These are phyloP conservation scores for Melangyna quadrimaculata DNA, from an alignment of 2,888 invertebrate species.

Conservation along the genomic window DNA sequence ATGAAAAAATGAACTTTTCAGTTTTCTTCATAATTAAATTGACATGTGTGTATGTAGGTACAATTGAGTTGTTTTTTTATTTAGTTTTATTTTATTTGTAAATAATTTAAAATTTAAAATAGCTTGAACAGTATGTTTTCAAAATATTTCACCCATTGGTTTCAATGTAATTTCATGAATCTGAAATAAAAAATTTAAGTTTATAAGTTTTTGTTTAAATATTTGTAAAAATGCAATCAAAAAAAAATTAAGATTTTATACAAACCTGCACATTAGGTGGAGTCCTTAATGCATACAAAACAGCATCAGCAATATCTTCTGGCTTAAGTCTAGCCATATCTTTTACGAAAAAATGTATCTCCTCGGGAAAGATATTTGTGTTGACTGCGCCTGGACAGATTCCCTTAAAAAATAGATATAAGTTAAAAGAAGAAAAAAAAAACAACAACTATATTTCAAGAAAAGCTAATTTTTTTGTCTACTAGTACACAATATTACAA, in stretches of 20 bases:
- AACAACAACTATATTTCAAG: too few relatives aligned
- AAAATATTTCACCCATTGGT: constrained; percentile 79
- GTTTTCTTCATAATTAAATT: too few relatives aligned
- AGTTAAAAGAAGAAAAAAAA: neutral
- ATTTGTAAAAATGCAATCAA: too few relatives aligned
- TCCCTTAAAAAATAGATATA: constrained; percentile 72
- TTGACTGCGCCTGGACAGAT: constrained; percentile 80
- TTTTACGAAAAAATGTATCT: constrained; percentile 78
- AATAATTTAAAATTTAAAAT: neutral
- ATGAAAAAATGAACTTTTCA: too few relatives aligned
- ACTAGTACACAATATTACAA: too few relatives aligned
- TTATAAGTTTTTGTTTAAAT: neutral
- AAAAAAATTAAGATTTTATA: too few relatives aligned
- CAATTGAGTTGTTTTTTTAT: neutral
- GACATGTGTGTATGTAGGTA: too few relatives aligned
- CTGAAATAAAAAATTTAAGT: constrained; percentile 73
- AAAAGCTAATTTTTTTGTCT: neutral
- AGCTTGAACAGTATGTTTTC: neutral
- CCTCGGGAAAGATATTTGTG: constrained; percentile 79
- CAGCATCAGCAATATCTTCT: constrained; percentile 78
- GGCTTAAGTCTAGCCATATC: constrained; percentile 78
- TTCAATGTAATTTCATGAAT: constrained; percentile 79
- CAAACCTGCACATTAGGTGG: constrained; percentile 78
- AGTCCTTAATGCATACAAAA: constrained; percentile 78
- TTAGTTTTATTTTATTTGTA: neutral